Base-by-base conservation (phyloP, 1,140 invertebrate genomes). In the Drepana arcuata region DNA sequence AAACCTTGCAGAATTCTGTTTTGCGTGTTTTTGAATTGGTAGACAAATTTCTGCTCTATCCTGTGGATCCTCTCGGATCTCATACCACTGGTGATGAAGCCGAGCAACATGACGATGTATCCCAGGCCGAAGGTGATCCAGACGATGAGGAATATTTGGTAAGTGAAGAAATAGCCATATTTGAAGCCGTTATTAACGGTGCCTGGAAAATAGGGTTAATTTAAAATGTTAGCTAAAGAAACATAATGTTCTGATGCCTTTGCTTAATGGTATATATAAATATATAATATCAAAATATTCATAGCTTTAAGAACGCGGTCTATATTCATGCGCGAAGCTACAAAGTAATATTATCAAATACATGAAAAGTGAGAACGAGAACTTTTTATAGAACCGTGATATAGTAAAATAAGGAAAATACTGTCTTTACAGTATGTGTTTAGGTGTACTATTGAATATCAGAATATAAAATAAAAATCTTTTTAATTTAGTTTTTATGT, bases 71-170 rank as follows among this genome's bases (percentile, higher is more conserved):
- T 87, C 64, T 94, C 93, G 36, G 91, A 93, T 37, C 88, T 86
- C 71, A 84, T 77, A 0, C 81, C 81, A 36, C 74, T 83, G 0
- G 92, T 90, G 39, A 97, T 94, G 61, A 95, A 95, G 13, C 92
- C 93, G 45, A 96, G 88, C 26, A 97, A 91, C 94, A 96, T 96
- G 9, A 95, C 88, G 27, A 96, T 87, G 71, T 96, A 97, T 0
- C 94, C 95, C 37, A 97, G 83, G 1, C 95, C 95, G 52, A 95
- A 93, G 27, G 94, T 93, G 23, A 96, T 94, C 94, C 95, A 96
- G 10, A 91, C 86, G 5, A 92, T 86, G 0, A 95, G 78, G 38
- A 92, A 90, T 27, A 89, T 86, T 72, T 93, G 89, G 75, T 95
- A 95, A 0, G 89, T 57, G 15, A 86, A 85, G 48, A 88, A 89